These are phyloP conservation scores for Heterochromis multidens DNA, from an alignment of 2,113 vertebrate species.

Conservation along the genomic window DNA sequence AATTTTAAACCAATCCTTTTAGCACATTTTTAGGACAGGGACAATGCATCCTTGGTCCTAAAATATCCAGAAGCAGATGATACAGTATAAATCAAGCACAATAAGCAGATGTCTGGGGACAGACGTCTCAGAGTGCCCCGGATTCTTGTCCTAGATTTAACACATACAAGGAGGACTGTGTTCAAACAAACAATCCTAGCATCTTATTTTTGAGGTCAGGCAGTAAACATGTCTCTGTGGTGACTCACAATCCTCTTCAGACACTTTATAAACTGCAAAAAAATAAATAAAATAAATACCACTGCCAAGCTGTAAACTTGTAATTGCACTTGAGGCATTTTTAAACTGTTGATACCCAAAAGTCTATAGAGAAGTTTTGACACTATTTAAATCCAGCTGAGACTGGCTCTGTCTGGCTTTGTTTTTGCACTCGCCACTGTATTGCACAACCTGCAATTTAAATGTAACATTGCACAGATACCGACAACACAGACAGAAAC, in stretches of 20 bases:
- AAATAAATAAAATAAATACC: neutral
- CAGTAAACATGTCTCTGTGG: neutral
- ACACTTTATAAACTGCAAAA: neutral
- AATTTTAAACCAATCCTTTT: neutral
- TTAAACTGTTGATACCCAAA: constrained; percentile 14
- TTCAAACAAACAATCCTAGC: constrained; percentile 50
- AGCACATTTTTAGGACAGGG: constrained; percentile 21
- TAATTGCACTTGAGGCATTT: constrained; percentile 6
- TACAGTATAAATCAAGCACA: constrained; percentile 65
- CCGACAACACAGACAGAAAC: no score
- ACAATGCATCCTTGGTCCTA: constrained; percentile 18
- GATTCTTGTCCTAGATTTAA: constrained; percentile 72
- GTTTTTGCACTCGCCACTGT: constrained; percentile 3
- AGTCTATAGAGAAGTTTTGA: neutral
- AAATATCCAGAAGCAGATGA: constrained; percentile 59
- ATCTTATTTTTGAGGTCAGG: constrained; percentile 25
- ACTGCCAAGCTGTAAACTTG: neutral
- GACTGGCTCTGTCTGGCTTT: constrained; percentile 35
- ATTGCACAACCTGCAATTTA: constrained; percentile 59
- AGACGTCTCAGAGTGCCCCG: constrained; percentile 53
- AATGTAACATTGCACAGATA: constrained; percentile 30
- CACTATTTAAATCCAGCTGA: constrained; percentile 29
- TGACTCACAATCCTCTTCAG: neutral
- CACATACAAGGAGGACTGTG: constrained; percentile 9
- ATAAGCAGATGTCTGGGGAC: constrained; percentile 48